A percentile compares a stretch with the other conserved stretches of the same genome.
These are phyloP conservation scores for Proctacanthus coquilletti DNA, from an alignment of 1,140 invertebrate genomes.

Conservation along the genomic window DNA sequence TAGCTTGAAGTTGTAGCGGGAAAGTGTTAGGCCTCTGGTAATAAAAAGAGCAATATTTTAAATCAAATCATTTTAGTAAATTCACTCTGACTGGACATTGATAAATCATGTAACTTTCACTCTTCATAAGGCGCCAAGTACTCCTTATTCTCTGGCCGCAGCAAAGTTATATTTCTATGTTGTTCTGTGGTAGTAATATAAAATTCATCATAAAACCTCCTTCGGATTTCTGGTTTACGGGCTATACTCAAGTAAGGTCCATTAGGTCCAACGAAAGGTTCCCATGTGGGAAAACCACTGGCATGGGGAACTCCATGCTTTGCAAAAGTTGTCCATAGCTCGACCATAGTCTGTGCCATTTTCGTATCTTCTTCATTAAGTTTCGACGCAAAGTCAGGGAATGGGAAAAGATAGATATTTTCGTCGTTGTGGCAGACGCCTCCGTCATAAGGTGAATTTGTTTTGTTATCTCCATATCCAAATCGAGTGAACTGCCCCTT, in stretches of 20 bases:
- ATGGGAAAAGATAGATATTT: neutral
- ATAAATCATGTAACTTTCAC: no score
- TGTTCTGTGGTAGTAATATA: no score
- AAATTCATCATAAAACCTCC: no score
- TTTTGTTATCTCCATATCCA: neutral
- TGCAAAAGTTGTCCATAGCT: neutral
- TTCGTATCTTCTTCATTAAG: neutral
- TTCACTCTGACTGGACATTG: no score
- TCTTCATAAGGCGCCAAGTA: no score
- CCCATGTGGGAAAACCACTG: neutral
- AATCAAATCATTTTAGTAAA: no score
- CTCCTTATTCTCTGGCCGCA: no score
- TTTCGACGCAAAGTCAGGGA: neutral
- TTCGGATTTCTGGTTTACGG: no score
- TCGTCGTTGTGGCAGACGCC: neutral
- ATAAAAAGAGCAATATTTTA: no score
- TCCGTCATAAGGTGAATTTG: neutral
- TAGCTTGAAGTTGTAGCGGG: no score
- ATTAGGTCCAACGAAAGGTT: neutral
- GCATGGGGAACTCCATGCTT: neutral
- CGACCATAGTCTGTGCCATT: neutral
- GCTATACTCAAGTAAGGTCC: neutral
- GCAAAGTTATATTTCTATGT: no score
- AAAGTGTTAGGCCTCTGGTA: no score
- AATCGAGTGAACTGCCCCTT: neutral